Base-by-base conservation (phyloP, 2,888 invertebrate species). In the Electrophaes corylata region DNA sequence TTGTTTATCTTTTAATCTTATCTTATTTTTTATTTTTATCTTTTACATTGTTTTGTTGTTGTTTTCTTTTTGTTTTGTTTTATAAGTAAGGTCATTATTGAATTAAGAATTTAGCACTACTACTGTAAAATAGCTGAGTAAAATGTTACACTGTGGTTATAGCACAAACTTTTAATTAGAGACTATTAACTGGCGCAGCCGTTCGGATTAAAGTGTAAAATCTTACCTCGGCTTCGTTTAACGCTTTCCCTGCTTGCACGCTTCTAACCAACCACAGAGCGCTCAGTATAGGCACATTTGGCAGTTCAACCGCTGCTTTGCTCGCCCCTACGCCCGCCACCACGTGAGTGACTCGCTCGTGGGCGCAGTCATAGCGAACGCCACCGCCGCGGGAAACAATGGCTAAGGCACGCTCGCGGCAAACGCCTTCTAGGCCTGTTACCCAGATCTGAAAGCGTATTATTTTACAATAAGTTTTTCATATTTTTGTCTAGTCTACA, bases 201-300 rank as follows among this genome's bases (percentile, higher is more conserved):
- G 23, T 35, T 8, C 6, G 33, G 50, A 50, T 37, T 5, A 6
- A 1, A 47, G 0, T 14, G 5, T 20, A 11, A 26, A 19, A 58
- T 65, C 18, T 57, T 12, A 88, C 89, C 75, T 84, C 81, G 0
- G 73, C 62, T 58, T 88, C 89, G 6, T 78, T 77, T 10, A 88
- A 58, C 18, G 84, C 75, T 0, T 66, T 59, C 0, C 75, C 80
- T 0, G 85, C 85, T 65, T 93, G 92, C 11, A 96, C 94, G 71
- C 97, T 96, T 60, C 94, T 94, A 11, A 95, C 79, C 33, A 98
- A 81, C 98, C 98, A 98, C 16, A 94, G 92, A 20, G 95, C 79
- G 14, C 91, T 93, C 3, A 98, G 94, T 37, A 96, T 85, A 50
- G 92, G 91, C 20, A 94, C 94, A 64, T 93, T 93, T 52, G 84